Conservation (phyloP, 2,113 vertebrate genomes). For the Camelus dromedarius region DNA sequence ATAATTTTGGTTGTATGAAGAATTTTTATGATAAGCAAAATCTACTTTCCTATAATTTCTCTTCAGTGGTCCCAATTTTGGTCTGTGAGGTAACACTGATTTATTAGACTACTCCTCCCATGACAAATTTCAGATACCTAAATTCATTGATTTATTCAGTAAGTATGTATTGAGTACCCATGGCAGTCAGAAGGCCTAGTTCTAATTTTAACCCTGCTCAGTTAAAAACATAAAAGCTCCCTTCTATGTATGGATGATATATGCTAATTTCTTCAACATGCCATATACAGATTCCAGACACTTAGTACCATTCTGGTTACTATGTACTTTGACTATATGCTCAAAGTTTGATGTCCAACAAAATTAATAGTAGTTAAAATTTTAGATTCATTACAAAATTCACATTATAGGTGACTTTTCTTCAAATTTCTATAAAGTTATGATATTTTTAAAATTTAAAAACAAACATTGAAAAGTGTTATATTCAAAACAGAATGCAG, state of each 20-base stretch:
- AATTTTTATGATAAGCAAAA: not conserved
- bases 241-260: not conserved
- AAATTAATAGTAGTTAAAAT: not conserved
- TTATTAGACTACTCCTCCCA: not conserved
- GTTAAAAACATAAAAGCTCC: not conserved
- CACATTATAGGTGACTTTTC: not conserved
- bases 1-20: constrained; percentile 30
- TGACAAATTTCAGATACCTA: not conserved
- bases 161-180: not conserved
- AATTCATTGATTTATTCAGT: not conserved
- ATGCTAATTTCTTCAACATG: not conserved
- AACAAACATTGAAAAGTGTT: not conserved
- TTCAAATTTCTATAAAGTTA: constrained; percentile 23
- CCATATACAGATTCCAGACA: not conserved
- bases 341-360: not conserved
- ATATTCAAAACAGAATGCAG: not conserved
- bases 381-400: not conserved
- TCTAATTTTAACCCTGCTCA: constrained; percentile 10
- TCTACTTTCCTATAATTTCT: not conserved
- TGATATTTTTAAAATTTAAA: not conserved
- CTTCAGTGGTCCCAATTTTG: not conserved
- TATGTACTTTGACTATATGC: constrained; percentile 6
- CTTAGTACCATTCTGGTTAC: not conserved
- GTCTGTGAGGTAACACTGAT: not conserved
- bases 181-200: not conserved